Evolutionary conservation across 2,113 vertebrate species (phyloP).

Genomic region (Colinus virginianus): DNA sequence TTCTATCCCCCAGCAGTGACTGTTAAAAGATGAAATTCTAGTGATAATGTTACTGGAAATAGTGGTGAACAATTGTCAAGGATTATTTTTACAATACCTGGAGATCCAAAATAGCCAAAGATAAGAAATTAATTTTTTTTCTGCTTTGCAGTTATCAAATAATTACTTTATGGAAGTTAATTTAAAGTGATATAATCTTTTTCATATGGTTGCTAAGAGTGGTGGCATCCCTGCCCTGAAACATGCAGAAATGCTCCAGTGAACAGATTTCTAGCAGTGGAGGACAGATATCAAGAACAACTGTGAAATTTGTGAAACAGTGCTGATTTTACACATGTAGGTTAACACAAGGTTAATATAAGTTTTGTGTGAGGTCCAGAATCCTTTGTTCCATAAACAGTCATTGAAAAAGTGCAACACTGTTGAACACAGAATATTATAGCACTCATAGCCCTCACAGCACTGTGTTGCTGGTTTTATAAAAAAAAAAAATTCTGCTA

Average conservation of each 20-base stretch:
- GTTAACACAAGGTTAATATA: background rate
- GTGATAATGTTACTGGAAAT: background rate
- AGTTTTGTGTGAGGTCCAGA: background rate
- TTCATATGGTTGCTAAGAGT: background rate
- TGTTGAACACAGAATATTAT: background rate
- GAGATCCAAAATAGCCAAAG: constrained; percentile 7
- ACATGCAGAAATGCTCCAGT: background rate
- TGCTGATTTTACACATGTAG: background rate
- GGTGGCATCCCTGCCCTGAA: background rate
- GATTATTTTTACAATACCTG: constrained; percentile 23
- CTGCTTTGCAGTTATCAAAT: constrained; percentile 39
- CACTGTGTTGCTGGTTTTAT: background rate
- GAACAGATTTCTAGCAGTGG: background rate
- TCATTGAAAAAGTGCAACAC: background rate
- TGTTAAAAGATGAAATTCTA: constrained; percentile 23
- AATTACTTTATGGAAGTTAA: constrained; percentile 36
- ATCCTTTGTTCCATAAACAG: background rate
- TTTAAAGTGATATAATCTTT: background rate
- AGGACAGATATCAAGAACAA: background rate
- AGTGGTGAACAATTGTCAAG: constrained; percentile 1
- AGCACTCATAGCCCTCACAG: background rate
- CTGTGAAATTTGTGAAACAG: background rate
- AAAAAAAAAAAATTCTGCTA: background rate
- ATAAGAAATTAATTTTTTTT: background rate
- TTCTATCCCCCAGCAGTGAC: background rate